Conservation (phyloP, 2,113 vertebrate species). For the Cyanoramphus novaezelandiae region DNA sequence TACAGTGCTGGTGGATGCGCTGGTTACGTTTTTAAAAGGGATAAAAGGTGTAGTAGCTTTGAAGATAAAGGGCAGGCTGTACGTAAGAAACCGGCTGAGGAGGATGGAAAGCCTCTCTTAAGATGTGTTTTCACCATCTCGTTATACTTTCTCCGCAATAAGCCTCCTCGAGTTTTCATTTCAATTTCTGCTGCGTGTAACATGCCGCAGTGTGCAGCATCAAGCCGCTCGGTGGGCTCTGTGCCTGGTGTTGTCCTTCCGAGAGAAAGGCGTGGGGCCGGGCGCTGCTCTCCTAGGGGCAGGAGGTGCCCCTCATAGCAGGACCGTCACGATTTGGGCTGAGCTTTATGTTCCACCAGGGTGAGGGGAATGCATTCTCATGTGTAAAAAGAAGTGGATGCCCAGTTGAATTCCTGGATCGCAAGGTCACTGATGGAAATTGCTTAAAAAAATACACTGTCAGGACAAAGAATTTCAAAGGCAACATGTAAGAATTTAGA, state of each 20-base stretch:
- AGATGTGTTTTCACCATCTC: neutral
- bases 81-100: accelerated
- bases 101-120: neutral
- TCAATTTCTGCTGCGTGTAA: accelerated
- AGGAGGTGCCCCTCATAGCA: neutral
- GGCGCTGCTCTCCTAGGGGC: neutral
- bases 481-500: neutral
- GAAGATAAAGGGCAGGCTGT: neutral
- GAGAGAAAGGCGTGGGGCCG: neutral
- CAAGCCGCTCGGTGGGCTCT: neutral
- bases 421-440: neutral
- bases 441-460: neutral
- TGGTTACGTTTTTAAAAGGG: neutral
- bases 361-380: accelerated
- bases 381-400: neutral
- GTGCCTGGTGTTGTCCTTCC: accelerated
- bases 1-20: neutral
- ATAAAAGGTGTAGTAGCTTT: neutral
- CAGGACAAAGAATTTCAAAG: neutral
- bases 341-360: accelerated
- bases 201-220: accelerated
- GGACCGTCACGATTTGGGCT: neutral
- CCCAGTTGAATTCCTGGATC: neutral
- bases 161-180: neutral
- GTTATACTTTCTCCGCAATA: neutral